A percentile compares a stretch with the other conserved stretches of the same genome.
These are phyloP conservation scores for Mamestra configurata DNA, from an alignment of 1,140 invertebrate genomes.

Conservation along the genomic window DNA sequence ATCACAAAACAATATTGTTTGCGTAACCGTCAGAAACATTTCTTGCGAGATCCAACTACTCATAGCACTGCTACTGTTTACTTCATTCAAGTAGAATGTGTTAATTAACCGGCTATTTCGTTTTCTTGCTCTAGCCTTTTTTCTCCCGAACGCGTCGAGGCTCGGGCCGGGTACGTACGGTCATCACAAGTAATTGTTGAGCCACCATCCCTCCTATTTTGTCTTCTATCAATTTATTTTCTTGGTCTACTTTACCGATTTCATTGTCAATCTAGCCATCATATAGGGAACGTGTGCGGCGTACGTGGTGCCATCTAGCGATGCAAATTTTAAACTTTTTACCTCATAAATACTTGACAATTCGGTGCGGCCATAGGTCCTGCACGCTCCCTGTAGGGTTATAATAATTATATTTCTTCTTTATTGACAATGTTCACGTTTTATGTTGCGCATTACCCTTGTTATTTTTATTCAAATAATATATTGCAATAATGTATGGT, in stretches of 20 bases:
- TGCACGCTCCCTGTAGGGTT: no score
- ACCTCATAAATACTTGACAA: no score
- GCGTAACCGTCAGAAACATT: no score
- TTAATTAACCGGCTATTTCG: constrained; percentile 30
- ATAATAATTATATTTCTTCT: background rate
- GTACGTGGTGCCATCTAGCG: no score
- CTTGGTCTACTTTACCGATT: background rate
- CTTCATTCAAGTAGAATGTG: background rate
- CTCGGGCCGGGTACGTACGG: constrained; percentile 23
- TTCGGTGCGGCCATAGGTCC: no score
- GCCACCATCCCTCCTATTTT: background rate
- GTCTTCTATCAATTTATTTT: background rate
- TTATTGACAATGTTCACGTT: background rate
- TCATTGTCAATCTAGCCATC: no score
- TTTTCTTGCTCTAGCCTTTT: constrained; percentile 20
- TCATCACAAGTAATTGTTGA: constrained; percentile 2
- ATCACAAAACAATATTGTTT: no score
- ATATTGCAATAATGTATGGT: background rate
- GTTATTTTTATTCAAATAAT: background rate
- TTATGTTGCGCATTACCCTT: background rate
- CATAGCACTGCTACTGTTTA: no score
- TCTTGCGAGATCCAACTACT: no score
- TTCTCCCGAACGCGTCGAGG: constrained; percentile 23
- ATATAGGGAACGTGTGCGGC: no score
- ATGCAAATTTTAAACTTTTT: no score